Conservation (phyloP, 1,140 invertebrate species). For the Tenebrio molitor region DNA sequence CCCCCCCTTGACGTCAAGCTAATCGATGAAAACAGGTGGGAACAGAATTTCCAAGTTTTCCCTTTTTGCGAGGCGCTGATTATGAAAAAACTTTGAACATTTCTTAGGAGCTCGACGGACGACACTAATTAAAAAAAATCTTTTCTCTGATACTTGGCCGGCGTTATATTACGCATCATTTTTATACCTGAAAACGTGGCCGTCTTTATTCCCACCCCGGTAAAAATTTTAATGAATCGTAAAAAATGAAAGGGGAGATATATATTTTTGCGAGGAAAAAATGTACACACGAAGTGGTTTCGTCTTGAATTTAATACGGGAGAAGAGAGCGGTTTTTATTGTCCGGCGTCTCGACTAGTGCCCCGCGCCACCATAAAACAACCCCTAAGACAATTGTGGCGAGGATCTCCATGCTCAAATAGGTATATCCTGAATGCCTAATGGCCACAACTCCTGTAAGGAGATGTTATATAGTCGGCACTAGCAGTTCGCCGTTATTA, state of each 20-base stretch:
- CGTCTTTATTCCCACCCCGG: background rate
- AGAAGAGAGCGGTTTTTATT: slow-evolving; percentile 20
- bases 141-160: background rate
- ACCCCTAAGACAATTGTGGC: slow-evolving; percentile 26
- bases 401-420: slow-evolving; percentile 1
- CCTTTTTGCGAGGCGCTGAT: slow-evolving; percentile 5
- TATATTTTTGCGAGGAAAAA: slow-evolving; percentile 2
- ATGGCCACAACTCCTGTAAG: slow-evolving; percentile 2
- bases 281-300: too few relatives aligned
- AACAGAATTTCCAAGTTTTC: slow-evolving; percentile 8
- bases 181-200: background rate
- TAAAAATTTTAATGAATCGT: slow-evolving; percentile 29
- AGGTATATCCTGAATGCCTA: slow-evolving; percentile 18
- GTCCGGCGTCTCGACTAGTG: slow-evolving; percentile 10
- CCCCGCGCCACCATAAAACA: slow-evolving; percentile 27
- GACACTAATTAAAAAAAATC: slow-evolving; percentile 23
- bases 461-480: background rate
- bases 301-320: slow-evolving; percentile 12
- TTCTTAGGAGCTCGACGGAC: background rate
- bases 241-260: too few relatives aligned
- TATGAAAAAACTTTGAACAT: slow-evolving; percentile 5
- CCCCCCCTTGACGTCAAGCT: background rate
- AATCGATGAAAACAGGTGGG: slow-evolving; percentile 24
- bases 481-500: background rate
- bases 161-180: background rate